Conservation (phyloP, 2,797 vertebrate species). For the Oceanodroma leucorhoa region DNA sequence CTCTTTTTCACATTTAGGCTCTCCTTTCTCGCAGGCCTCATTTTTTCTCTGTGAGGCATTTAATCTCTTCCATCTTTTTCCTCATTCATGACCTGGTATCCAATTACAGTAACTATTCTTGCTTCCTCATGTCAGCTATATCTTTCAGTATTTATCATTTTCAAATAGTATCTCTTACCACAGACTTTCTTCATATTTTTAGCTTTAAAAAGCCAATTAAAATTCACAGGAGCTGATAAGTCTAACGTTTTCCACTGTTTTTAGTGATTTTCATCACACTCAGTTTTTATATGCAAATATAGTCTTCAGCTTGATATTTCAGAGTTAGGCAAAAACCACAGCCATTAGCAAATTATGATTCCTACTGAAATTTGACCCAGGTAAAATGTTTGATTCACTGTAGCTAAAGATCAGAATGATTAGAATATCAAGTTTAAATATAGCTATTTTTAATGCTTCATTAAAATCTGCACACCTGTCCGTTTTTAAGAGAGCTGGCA, state of each 20-base stretch:
- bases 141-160: slow-evolving; percentile 57
- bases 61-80: slow-evolving; percentile 55
- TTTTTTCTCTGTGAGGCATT: slow-evolving; percentile 35
- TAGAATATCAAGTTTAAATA: slow-evolving; percentile 47
- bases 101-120: slow-evolving; percentile 62
- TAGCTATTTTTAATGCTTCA: slow-evolving; percentile 28
- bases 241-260: background rate
- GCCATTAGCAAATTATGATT: slow-evolving; percentile 38
- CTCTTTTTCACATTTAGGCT: slow-evolving; percentile 14
- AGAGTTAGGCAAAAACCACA: background rate
- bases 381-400: slow-evolving; percentile 49
- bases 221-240: slow-evolving; percentile 44
- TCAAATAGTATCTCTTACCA: slow-evolving; percentile 2
- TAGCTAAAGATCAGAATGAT: slow-evolving; percentile 38
- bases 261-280: slow-evolving; percentile 27
- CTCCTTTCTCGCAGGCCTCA: background rate
- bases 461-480: background rate
- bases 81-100: slow-evolving; percentile 40
- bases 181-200: slow-evolving; percentile 13
- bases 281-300: slow-evolving; percentile 32
- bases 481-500: background rate
- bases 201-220: slow-evolving; percentile 50
- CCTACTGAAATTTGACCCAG: slow-evolving; percentile 33
- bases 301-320: slow-evolving; percentile 43
- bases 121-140: slow-evolving; percentile 26